Conservation (phyloP, 2,888 invertebrate species). For the Amphipoea lucens region DNA sequence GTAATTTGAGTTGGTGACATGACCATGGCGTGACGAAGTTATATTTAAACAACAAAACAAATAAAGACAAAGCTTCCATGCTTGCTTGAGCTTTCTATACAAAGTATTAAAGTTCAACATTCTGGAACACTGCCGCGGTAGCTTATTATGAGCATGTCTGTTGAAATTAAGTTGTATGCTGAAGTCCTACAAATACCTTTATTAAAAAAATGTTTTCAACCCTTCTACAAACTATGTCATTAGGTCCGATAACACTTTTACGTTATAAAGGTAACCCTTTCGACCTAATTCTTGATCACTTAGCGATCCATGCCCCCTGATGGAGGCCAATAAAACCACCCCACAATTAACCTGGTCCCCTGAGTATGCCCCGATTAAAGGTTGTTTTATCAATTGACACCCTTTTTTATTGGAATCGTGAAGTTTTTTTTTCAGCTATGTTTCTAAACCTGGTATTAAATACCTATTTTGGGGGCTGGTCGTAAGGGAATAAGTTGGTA, state of each 20-base stretch:
- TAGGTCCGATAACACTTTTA: constrained; percentile 49
- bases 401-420: neutral
- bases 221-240: constrained; percentile 39
- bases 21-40: constrained; percentile 22
- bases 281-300: constrained; percentile 69
- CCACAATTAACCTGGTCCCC: constrained; percentile 76
- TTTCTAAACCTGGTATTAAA: neutral
- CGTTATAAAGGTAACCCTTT: constrained; percentile 49
- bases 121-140: neutral
- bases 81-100: neutral
- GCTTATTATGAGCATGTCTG: neutral
- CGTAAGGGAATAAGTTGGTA: too few relatives aligned
- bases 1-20: neutral
- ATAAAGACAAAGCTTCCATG: too few relatives aligned
- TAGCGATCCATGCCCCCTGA: constrained; percentile 66
- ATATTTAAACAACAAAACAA: neutral
- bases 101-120: neutral
- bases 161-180: neutral
- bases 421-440: neutral
- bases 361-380: constrained; percentile 40
- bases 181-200: neutral
- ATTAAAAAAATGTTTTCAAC: neutral
- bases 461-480: neutral
- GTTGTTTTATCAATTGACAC: constrained; percentile 49
- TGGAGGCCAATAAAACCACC: constrained; percentile 76